Evolutionary conservation across 2,797 vertebrate species (phyloP).

Genomic region (Macropodus opercularis): DNA sequence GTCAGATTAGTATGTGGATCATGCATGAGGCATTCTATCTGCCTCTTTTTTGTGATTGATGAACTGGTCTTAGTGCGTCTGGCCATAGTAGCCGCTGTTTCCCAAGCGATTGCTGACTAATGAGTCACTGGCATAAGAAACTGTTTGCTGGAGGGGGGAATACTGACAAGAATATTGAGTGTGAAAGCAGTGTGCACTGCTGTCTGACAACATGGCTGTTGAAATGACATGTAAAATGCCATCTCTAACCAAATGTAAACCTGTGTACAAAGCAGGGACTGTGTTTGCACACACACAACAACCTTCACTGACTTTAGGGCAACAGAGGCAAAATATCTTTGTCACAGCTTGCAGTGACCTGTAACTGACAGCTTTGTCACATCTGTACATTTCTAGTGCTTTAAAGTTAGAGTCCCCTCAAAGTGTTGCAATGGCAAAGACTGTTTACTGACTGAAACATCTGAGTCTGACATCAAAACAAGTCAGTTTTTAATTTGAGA

Average conservation of each 20-base stretch:
- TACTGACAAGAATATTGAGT: conserved; percentile 50
- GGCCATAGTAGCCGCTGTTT: conserved; percentile 51
- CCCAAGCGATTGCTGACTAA: conserved; percentile 59
- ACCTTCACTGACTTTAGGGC: conserved; percentile 7
- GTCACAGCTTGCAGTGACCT: too few relatives aligned
- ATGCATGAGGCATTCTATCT: conserved; percentile 45
- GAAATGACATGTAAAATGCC: conserved; percentile 32
- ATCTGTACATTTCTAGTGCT: too few relatives aligned
- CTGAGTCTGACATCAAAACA: too few relatives aligned
- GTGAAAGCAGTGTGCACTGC: conserved; percentile 30
- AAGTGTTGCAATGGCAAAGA: too few relatives aligned
- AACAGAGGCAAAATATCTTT: fast-evolving
- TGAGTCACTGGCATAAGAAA: conserved; percentile 48
- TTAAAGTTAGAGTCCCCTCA: too few relatives aligned
- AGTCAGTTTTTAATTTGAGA: too few relatives aligned
- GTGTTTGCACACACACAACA: conserved; percentile 7
- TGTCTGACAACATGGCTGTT: conserved; percentile 40
- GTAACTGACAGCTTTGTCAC: too few relatives aligned
- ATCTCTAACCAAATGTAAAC: conserved; percentile 18
- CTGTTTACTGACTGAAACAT: too few relatives aligned
- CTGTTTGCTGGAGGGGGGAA: conserved; percentile 30
- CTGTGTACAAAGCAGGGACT: background rate
- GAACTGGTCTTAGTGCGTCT: conserved; percentile 54
- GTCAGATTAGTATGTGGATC: conserved; percentile 58
- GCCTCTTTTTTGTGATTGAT: conserved; percentile 61